A percentile compares a stretch with the other conserved stretches of the same genome.
Evolutionary conservation across 2,113 vertebrate species (phyloP).

Genomic region (Riparia riparia): DNA sequence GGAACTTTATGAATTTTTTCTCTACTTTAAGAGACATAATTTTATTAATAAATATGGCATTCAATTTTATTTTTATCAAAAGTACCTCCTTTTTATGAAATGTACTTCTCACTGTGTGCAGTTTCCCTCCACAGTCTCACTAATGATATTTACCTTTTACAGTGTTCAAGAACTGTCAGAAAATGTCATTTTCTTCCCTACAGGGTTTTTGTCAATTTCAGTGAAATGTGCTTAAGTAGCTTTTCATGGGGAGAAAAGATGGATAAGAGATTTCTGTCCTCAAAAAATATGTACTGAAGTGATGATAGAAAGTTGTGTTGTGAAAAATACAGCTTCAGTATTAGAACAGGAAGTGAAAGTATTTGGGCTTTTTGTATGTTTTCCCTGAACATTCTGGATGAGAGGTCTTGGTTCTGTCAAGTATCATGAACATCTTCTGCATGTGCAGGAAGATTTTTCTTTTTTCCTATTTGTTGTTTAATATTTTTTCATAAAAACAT

Average conservation of each 20-base stretch:
- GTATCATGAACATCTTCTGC: not conserved
- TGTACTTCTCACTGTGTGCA: not conserved
- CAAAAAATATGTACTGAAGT: not conserved
- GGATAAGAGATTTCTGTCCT: not conserved
- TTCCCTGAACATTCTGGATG: not conserved
- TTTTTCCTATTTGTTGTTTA: not conserved
- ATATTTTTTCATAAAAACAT: not conserved
- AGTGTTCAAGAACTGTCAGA: slow-evolving; percentile 48
- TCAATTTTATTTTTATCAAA: slow-evolving; percentile 26
- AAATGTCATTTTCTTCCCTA: slow-evolving; percentile 59
- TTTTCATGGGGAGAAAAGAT: not conserved
- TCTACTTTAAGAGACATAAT: not conserved
- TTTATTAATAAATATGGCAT: slow-evolving; percentile 3
- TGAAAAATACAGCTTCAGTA: not conserved
- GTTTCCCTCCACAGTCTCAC: not conserved
- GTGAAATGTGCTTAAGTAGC: slow-evolving; percentile 28
- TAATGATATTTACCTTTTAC: slow-evolving; percentile 48
- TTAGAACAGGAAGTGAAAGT: not conserved
- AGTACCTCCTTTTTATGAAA: not conserved
- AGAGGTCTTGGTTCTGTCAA: not conserved
- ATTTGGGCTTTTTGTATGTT: not conserved
- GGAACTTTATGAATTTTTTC: not conserved
- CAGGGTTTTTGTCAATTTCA: slow-evolving; percentile 49
- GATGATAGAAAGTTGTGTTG: not conserved
- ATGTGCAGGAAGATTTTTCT: not conserved